phyloP scores from a whole-genome alignment of 1,140 invertebrate species.

The Drosophila punjabiensis region DNA sequence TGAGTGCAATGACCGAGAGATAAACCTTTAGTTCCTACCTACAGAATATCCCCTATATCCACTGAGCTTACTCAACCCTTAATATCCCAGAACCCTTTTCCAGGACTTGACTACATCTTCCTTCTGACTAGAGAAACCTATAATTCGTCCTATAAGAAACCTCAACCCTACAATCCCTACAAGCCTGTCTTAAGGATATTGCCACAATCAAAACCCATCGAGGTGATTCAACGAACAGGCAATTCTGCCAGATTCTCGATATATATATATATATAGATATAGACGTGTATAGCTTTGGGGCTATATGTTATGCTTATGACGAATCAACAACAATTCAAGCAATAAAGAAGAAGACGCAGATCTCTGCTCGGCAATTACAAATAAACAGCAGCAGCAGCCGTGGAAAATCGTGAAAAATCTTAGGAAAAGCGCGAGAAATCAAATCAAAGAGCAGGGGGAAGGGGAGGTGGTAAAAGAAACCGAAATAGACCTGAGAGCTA shows the following conservation, averaged over 20 bases:
- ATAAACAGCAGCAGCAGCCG: constrained; percentile 30
- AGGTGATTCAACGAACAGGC: constrained; percentile 1
- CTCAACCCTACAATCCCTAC: background rate
- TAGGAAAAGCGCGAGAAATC: background rate
- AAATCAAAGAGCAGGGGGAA: background rate
- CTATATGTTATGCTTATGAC: constrained; percentile 46
- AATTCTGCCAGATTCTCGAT: constrained; percentile 1
- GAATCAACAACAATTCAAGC: constrained; percentile 47
- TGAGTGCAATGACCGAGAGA: too few relatives aligned
- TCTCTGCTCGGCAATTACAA: constrained; percentile 37
- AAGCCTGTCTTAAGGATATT: constrained; percentile 6
- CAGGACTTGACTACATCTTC: background rate
- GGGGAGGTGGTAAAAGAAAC: background rate
- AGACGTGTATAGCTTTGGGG: constrained; percentile 33
- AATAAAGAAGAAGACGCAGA: constrained; percentile 40
- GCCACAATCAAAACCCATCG: background rate
- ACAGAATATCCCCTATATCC: background rate
- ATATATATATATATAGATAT: constrained; percentile 2
- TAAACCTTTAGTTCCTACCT: background rate
- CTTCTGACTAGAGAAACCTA: background rate
- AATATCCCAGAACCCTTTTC: too few relatives aligned
- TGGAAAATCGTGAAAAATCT: constrained; percentile 10
- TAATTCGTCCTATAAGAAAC: too few relatives aligned
- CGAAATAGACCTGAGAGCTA: constrained; percentile 3
- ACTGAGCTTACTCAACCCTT: background rate